A percentile compares a stretch with the other conserved stretches of the same genome.
Conservation (phyloP, 2,888 invertebrate genomes). For the Dorcus hopei region DNA sequence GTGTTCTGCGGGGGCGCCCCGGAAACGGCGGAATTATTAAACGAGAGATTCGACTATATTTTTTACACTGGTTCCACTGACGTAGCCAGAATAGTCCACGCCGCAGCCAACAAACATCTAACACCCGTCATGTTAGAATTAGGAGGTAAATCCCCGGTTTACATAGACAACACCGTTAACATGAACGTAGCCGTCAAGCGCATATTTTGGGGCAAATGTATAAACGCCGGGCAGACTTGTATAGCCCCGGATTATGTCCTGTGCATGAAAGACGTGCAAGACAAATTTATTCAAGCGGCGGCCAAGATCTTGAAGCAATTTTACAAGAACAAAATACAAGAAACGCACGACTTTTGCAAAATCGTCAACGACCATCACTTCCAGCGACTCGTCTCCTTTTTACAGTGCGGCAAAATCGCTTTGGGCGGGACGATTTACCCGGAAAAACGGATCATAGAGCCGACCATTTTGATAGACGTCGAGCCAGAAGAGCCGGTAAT, state of each 20-base stretch:
- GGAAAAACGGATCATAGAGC: constrained; percentile 74
- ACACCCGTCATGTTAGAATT: constrained; percentile 94
- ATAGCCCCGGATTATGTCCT: constrained; percentile 94
- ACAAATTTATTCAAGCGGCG: constrained; percentile 47
- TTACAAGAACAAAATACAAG: constrained; percentile 78
- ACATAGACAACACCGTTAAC: constrained; percentile 80
- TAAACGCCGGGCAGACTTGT: constrained; percentile 94
- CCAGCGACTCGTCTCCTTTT: constrained; percentile 64
- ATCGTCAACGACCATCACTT: constrained; percentile 86
- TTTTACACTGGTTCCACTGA: constrained; percentile 75
- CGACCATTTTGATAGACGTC: constrained; percentile 78
- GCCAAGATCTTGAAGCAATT: constrained; percentile 71
- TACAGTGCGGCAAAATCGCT: constrained; percentile 66
- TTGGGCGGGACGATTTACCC: constrained; percentile 75
- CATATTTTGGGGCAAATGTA: constrained; percentile 91
- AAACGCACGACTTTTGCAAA: constrained; percentile 74
- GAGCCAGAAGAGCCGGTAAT: constrained; percentile 70
- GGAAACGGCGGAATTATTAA: constrained; percentile 66
- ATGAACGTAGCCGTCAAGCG: constrained; percentile 74
- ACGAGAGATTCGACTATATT: constrained; percentile 72
- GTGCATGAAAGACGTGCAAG: constrained; percentile 74
- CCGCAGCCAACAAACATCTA: constrained; percentile 85
- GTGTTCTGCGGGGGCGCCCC: constrained; percentile 65
- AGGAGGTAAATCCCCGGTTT: constrained; percentile 83
- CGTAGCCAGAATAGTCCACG: constrained; percentile 84